Evolutionary conservation across 2,113 vertebrate species (phyloP).

Genomic region (Narcine bancroftii): DNA sequence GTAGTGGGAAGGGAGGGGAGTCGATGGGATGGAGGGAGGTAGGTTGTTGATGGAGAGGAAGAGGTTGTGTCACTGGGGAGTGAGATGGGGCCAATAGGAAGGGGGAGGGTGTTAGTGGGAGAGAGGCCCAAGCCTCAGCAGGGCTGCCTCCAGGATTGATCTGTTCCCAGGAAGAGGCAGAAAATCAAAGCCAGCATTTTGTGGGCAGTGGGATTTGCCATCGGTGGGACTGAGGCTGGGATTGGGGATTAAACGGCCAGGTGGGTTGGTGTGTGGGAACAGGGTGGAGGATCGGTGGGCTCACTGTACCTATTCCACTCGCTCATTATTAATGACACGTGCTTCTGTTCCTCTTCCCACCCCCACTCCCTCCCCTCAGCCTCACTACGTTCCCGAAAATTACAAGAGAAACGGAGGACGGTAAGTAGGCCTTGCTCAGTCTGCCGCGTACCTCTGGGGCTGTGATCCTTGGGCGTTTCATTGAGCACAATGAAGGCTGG

Average conservation of each 20-base stretch:
- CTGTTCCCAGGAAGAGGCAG: too few species aligned
- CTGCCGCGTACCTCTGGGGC: background rate
- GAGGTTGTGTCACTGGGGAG: too few species aligned
- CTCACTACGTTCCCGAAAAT: conserved; percentile 96
- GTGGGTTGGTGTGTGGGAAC: background rate
- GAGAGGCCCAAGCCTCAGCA: too few species aligned
- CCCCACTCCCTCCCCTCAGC: conserved; percentile 56
- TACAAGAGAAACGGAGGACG: conserved; percentile 94
- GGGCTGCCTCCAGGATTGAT: too few species aligned
- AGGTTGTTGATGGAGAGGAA: background rate
- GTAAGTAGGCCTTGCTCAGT: conserved; percentile 51
- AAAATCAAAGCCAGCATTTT: too few species aligned
- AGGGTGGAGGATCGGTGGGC: background rate
- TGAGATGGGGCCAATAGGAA: too few species aligned
- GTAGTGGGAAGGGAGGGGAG: too few species aligned
- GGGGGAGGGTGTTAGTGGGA: too few species aligned
- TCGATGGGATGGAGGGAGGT: background rate
- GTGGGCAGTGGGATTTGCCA: too few species aligned
- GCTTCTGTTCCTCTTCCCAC: background rate
- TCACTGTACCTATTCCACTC: background rate
- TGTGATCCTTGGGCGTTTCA: background rate
- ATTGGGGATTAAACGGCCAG: too few species aligned
- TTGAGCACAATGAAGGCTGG: too few species aligned
- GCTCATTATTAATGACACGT: background rate
- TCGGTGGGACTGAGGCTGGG: too few species aligned